Percentiles rank a stretch among this genome's conserved stretches.
Evolutionary conservation across 2,797 vertebrate genomes (phyloP).

Genomic region (Sebastes nivosus): DNA sequence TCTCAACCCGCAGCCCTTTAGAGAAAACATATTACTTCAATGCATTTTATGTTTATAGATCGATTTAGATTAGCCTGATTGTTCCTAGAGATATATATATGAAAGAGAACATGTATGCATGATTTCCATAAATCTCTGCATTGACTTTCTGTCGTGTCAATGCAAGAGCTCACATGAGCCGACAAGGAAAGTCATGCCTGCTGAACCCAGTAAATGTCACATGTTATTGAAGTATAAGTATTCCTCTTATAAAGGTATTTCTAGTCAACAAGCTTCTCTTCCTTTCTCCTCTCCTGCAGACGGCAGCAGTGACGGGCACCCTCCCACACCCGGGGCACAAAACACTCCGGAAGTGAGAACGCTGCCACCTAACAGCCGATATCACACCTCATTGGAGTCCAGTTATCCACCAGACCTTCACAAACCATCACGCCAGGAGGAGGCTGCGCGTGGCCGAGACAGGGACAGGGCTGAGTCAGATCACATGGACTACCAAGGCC

Average conservation of each 20-base stretch:
- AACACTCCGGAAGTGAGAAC: constrained; percentile 96
- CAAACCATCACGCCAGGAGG: constrained; percentile 94
- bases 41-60: constrained; percentile 30
- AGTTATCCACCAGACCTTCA: constrained; percentile 96
- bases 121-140: constrained; percentile 65
- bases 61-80: constrained; percentile 1
- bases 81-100: constrained; percentile 23
- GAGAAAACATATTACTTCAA: constrained; percentile 37
- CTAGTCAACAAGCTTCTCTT: constrained; percentile 10
- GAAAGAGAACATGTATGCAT: constrained; percentile 61
- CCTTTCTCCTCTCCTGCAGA: constrained; percentile 84
- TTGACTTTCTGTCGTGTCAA: constrained; percentile 53
- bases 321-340: constrained; percentile 95
- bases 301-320: constrained; percentile 95
- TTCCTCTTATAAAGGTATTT: background rate
- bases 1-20: constrained; percentile 59
- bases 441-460: constrained; percentile 85
- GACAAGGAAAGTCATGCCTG: constrained; percentile 40
- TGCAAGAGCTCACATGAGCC: constrained; percentile 46
- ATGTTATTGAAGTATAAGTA: background rate
- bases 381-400: constrained; percentile 93
- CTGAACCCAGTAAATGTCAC: constrained; percentile 16
- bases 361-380: constrained; percentile 85
- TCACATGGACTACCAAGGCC: constrained; percentile 85
- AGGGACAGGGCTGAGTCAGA: constrained; percentile 79